Evolutionary conservation across 1,140 invertebrate genomes (phyloP).

Genomic region (Tetramorium alpestre): DNA sequence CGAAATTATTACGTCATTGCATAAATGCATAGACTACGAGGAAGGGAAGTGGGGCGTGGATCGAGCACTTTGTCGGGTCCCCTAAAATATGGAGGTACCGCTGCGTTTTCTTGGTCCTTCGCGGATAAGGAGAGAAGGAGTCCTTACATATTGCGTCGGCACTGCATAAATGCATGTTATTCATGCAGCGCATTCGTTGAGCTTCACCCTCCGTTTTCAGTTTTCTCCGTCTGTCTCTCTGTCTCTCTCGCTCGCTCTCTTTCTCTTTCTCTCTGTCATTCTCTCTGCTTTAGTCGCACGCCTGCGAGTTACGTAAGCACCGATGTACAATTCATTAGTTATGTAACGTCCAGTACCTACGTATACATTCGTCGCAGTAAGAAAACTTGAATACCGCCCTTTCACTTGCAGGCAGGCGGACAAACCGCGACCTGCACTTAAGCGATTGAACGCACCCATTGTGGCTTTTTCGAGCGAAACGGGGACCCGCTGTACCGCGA

Average conservation of each 20-base stretch:
- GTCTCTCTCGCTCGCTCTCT: neutral
- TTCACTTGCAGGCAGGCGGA: conserved; percentile 60
- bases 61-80: conserved; percentile 78
- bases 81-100: conserved; percentile 78
- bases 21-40: conserved; percentile 77
- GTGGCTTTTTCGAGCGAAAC: conserved; percentile 72
- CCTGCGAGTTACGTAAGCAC: conserved; percentile 60
- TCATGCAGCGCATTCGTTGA: conserved; percentile 74
- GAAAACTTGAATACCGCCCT: conserved; percentile 39
- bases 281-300: neutral
- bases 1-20: conserved; percentile 80
- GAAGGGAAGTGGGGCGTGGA: conserved; percentile 64
- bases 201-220: conserved; percentile 59
- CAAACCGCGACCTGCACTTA: conserved; percentile 74
- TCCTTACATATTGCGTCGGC: conserved; percentile 79
- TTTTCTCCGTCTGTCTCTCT: conserved; percentile 18
- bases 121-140: conserved; percentile 74
- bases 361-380: conserved; percentile 66
- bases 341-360: conserved; percentile 64
- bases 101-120: conserved; percentile 73
- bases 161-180: conserved; percentile 80
- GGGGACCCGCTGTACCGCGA: conserved; percentile 59
- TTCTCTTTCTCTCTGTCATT: neutral
- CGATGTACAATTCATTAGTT: conserved; percentile 75
- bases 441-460: conserved; percentile 75